A percentile compares a stretch with the other conserved stretches of the same genome.
phyloP scores from a whole-genome alignment of 2,113 vertebrate species.

The Rhea americana region DNA sequence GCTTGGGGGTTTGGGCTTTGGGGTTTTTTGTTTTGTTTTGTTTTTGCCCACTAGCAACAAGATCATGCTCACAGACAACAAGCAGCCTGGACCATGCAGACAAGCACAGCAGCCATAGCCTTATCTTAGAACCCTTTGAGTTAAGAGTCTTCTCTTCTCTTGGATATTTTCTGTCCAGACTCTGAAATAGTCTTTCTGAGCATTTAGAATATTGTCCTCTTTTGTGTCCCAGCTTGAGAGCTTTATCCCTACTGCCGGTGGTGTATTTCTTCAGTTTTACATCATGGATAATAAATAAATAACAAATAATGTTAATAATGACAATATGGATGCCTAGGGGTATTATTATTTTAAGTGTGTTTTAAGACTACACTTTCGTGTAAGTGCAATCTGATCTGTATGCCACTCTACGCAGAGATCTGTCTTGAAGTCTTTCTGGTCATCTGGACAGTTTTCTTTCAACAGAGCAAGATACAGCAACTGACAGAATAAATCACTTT shows the following conservation, averaged over 20 bases:
- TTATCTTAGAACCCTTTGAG: not conserved
- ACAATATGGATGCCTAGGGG: fast-evolving
- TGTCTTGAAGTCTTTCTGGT: not conserved
- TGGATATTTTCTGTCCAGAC: not conserved
- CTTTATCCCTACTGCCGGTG: not conserved
- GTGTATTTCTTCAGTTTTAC: not conserved
- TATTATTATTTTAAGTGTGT: not conserved
- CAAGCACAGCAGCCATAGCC: not conserved
- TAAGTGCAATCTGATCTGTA: not conserved
- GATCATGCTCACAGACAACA: not conserved
- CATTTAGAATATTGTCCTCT: not conserved
- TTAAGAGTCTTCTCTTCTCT: not conserved
- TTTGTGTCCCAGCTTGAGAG: not conserved
- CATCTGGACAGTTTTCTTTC: not conserved
- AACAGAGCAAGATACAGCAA: not conserved
- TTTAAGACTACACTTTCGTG: not conserved
- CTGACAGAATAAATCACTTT: conserved; percentile 40
- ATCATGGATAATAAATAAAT: fast-evolving
- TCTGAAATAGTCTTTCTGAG: not conserved
- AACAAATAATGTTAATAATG: fast-evolving
- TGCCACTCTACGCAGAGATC: not conserved
- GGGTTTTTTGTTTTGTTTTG: not conserved
- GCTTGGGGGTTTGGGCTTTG: not conserved
- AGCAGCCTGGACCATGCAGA: not conserved
- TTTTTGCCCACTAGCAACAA: not conserved